Evolutionary conservation across 2,888 invertebrate species (phyloP).

Genomic region (Mesoligia furuncula): DNA sequence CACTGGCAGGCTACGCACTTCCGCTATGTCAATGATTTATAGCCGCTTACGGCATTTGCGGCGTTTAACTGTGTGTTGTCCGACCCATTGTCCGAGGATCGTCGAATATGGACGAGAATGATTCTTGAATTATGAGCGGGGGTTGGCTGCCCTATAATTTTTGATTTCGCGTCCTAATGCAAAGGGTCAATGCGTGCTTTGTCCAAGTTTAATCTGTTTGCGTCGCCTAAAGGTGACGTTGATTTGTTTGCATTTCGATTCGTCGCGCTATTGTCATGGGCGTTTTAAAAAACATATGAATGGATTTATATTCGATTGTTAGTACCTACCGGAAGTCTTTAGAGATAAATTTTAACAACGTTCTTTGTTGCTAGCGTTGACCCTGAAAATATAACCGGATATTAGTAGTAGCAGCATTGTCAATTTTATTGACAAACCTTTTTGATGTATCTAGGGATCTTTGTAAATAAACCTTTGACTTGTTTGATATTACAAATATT

Average conservation of each 20-base stretch:
- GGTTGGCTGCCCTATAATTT: slow-evolving; percentile 80
- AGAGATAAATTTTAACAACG: slow-evolving; percentile 60
- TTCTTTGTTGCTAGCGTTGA: slow-evolving; percentile 54
- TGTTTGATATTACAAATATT: not conserved
- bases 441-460: slow-evolving; percentile 19
- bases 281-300: slow-evolving; percentile 64
- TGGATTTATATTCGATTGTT: slow-evolving; percentile 61
- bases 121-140: slow-evolving; percentile 85
- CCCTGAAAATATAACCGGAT: slow-evolving; percentile 57
- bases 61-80: slow-evolving; percentile 86
- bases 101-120: slow-evolving; percentile 85
- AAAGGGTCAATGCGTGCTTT: slow-evolving; percentile 79
- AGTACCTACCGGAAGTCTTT: slow-evolving; percentile 60
- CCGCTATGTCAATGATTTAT: slow-evolving; percentile 90
- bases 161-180: slow-evolving; percentile 84
- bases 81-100: slow-evolving; percentile 85
- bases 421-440: slow-evolving; percentile 34
- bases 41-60: slow-evolving; percentile 85
- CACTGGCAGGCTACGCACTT: slow-evolving; percentile 84
- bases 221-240: slow-evolving; percentile 73
- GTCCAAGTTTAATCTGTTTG: slow-evolving; percentile 77
- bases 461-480: slow-evolving; percentile 10
- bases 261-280: slow-evolving; percentile 68
- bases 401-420: slow-evolving; percentile 50
- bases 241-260: slow-evolving; percentile 74